These are phyloP conservation scores for Ondatra zibethicus DNA, from an alignment of 2,113 vertebrate genomes.

Conservation along the genomic window DNA sequence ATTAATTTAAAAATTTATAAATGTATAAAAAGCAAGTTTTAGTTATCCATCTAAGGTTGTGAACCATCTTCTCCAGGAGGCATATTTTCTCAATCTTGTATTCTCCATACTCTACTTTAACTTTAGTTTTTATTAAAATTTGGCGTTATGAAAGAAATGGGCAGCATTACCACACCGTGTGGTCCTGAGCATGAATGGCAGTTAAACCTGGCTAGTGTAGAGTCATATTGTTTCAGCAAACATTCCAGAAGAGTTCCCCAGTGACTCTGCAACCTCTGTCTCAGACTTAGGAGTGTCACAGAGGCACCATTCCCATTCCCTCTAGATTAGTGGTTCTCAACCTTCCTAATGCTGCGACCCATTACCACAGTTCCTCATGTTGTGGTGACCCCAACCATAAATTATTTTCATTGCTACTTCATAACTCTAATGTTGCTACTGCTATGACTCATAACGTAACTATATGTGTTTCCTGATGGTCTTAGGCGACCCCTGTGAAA, in stretches of 20 bases:
- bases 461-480: neutral
- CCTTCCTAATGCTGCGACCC: neutral
- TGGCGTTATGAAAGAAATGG: neutral
- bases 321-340: neutral
- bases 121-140: conserved; percentile 41
- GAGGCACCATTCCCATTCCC: neutral
- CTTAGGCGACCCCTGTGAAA: too few species aligned
- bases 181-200: neutral
- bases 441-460: neutral
- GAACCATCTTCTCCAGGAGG: neutral
- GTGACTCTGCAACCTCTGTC: neutral
- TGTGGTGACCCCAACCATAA: neutral
- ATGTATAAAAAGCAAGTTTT: neutral
- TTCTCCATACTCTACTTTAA: neutral
- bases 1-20: conserved; percentile 5
- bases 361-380: neutral
- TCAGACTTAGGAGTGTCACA: neutral
- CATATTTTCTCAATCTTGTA: neutral
- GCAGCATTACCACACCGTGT: neutral
- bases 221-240: conserved; percentile 4
- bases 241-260: neutral
- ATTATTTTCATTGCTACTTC: neutral
- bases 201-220: neutral
- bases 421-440: neutral
- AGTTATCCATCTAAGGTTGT: neutral